Percentiles rank a stretch among this genome's conserved stretches.
Evolutionary conservation across 2,113 vertebrate species (phyloP).

Genomic region (Platichthys stellatus): DNA sequence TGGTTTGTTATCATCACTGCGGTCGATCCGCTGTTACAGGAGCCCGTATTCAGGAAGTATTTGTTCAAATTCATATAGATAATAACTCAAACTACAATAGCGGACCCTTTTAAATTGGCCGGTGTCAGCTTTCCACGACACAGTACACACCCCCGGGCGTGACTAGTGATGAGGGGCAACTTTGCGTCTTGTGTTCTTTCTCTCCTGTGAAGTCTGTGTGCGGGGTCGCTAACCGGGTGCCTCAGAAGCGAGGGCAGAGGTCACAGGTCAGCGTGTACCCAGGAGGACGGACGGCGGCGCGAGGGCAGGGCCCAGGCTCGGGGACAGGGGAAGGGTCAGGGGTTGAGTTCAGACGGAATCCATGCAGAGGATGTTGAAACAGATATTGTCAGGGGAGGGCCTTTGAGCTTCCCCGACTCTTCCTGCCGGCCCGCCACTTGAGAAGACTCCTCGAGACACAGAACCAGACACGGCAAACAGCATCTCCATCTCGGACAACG

Average conservation of each 20-base stretch:
- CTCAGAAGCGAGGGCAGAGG: conserved; percentile 68
- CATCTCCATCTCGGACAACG: not conserved
- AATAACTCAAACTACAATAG: conserved; percentile 40
- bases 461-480: not conserved
- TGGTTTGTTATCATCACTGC: conserved; percentile 13
- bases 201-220: conserved; percentile 66
- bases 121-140: conserved; percentile 38
- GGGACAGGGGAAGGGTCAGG: conserved; percentile 71
- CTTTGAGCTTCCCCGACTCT: conserved; percentile 30
- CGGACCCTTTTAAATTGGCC: conserved; percentile 31
- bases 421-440: conserved; percentile 15
- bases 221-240: conserved; percentile 42
- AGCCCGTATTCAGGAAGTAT: not conserved
- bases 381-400: conserved; percentile 63
- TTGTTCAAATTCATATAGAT: conserved; percentile 7
- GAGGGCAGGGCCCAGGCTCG: conserved; percentile 56
- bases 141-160: conserved; percentile 33
- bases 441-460: not conserved
- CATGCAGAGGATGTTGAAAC: conserved; percentile 69
- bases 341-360: conserved; percentile 77
- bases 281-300: conserved; percentile 63
- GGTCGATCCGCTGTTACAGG: not conserved
- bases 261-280: conserved; percentile 75
- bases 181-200: conserved; percentile 67
- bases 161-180: conserved; percentile 58